Conservation (phyloP, 2,797 vertebrate species). For the Sebastes minor region DNA sequence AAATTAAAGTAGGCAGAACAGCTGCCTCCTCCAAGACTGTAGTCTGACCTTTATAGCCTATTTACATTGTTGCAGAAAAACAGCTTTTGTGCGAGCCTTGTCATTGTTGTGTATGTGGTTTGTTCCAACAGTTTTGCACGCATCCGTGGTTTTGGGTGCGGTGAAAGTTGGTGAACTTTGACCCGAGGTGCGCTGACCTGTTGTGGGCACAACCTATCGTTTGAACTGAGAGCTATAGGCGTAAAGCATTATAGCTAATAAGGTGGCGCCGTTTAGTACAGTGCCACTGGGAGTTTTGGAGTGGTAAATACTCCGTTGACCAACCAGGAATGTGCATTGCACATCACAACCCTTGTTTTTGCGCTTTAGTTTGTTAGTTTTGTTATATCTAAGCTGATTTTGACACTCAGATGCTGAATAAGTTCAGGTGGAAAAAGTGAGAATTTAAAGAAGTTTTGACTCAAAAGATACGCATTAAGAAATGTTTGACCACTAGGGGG, state of each 20-base stretch:
- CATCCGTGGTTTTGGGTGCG: not conserved
- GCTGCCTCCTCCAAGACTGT: not conserved
- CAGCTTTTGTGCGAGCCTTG: not conserved
- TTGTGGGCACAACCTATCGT: not conserved
- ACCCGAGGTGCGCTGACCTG: not conserved
- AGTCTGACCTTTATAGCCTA: not conserved
- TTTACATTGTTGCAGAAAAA: not conserved
- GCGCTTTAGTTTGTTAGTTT: not conserved
- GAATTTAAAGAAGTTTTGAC: too few species aligned
- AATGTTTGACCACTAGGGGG: too few species aligned
- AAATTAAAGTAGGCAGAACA: not conserved
- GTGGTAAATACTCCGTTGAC: not conserved
- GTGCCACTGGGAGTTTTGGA: not conserved
- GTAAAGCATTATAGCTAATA: not conserved
- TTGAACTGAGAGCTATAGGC: not conserved
- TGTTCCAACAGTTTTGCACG: not conserved
- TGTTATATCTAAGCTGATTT: not conserved
- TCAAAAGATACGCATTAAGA: too few species aligned
- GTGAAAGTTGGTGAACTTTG: not conserved
- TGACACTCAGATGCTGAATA: too few species aligned
- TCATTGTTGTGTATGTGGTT: not conserved
- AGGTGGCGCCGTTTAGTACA: not conserved
- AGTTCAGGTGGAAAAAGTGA: too few species aligned
- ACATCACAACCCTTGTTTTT: not conserved
- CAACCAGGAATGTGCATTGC: not conserved